Base-by-base conservation (phyloP, 2,797 vertebrate genomes). In the Darevskia mixta region DNA sequence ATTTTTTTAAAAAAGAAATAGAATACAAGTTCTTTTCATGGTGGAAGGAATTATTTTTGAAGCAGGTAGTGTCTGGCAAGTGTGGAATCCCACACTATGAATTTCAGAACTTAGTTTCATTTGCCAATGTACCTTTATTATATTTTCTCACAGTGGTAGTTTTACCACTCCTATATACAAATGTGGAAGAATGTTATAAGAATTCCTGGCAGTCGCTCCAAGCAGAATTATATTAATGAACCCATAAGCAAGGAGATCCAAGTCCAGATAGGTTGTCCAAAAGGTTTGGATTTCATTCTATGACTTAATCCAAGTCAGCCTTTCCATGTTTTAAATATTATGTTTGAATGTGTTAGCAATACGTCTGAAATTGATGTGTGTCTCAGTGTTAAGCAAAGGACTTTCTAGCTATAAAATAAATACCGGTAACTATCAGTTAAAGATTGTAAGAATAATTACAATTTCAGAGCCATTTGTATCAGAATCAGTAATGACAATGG, bases 321-420 rank as follows among this genome's bases (percentile, higher is more conserved):
- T 77, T 89, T 84, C 41, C 41, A 0, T 23, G 11, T 82, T 0
- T 64, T 91, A 84, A 86, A 67, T 80, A 78, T 7, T 8, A 3
- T 78, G 82, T 88, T 90, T 89, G 75, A 88, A 27, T 89, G 49
- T 82, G 17, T 89, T 87, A 82, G 27, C 71, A 90, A 79, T 77
- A 25, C 1, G 71, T 55, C 38, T 90, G 10, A n/a, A 91, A 86
- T 85, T 8, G 90, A 85, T 83, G 25, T 13, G 5, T 90, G 64
- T 49, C 84, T 61, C 32, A 90, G n/a, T 90, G 86, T 43, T 67
- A 88, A 10, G 29, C 78, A 13, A 43, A 86, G 67, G 4, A n/a
- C 1, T 80, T 78, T 20, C 20, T 80, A 5, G 11, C 82, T 91
- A 85, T 43, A 90, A 81, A 82, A 80, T 43, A 79, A 9, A 2